These are phyloP conservation scores for Rhyzopertha dominica DNA, from an alignment of 1,140 invertebrate genomes.

Conservation along the genomic window DNA sequence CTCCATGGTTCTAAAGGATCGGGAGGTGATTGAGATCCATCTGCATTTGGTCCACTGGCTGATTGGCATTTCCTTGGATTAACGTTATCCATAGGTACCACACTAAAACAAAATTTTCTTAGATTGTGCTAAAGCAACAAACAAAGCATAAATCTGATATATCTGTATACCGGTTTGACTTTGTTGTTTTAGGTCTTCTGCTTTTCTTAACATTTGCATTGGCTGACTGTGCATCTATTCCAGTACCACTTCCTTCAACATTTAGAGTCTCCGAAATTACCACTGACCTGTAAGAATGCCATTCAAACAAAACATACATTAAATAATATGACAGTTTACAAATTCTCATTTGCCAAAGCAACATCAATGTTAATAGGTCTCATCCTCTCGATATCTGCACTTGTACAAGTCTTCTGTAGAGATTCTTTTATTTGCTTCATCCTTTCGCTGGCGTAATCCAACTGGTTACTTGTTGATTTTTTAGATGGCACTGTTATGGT, in stretches of 20 bases:
- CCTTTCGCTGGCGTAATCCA: slow-evolving; percentile 34
- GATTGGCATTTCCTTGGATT: slow-evolving; percentile 40
- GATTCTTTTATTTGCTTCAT: slow-evolving; percentile 35
- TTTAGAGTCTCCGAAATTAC: slow-evolving; percentile 29
- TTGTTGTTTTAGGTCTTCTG: slow-evolving; percentile 46
- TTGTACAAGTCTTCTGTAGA: slow-evolving; percentile 16
- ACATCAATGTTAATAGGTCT: slow-evolving; percentile 36
- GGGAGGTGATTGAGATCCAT: slow-evolving; percentile 47
- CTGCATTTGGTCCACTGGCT: slow-evolving; percentile 30
- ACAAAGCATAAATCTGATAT: neutral
- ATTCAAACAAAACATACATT: slow-evolving; percentile 8
- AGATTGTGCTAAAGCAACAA: neutral
- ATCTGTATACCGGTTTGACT: slow-evolving; percentile 42
- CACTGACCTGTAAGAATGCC: slow-evolving; percentile 20
- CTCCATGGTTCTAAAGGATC: slow-evolving; percentile 70
- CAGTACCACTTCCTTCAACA: slow-evolving; percentile 32
- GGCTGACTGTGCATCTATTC: slow-evolving; percentile 23
- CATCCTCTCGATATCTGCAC: slow-evolving; percentile 17
- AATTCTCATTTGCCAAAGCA: slow-evolving; percentile 22
- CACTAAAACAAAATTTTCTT: slow-evolving; percentile 39
- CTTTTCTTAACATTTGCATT: slow-evolving; percentile 26
- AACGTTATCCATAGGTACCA: slow-evolving; percentile 39
- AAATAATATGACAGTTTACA: slow-evolving; percentile 14
- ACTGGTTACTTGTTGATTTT: slow-evolving; percentile 6
- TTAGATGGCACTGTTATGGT: slow-evolving; percentile 13